phyloP scores from a whole-genome alignment of 2,113 vertebrate species.

The Halichoerus grypus region DNA sequence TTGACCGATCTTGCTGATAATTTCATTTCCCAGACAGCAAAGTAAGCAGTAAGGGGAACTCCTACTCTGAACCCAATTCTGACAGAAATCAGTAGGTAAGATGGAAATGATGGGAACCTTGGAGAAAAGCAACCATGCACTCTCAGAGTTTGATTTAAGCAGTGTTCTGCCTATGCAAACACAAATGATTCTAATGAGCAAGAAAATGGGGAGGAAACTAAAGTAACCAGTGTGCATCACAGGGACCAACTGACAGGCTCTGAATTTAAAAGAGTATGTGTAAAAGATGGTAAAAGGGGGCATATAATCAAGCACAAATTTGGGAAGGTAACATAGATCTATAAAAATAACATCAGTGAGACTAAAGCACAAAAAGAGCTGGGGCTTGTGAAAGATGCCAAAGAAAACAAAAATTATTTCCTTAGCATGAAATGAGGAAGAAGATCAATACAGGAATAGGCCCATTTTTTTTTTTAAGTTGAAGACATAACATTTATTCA shows the following conservation, averaged over 20 bases:
- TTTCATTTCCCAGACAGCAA: slow-evolving; percentile 77
- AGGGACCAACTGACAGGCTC: slow-evolving; percentile 65
- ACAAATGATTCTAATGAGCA: slow-evolving; percentile 81
- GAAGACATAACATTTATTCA: slow-evolving; percentile 58
- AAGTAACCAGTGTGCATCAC: slow-evolving; percentile 56
- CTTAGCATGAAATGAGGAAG: slow-evolving; percentile 7
- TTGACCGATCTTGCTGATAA: slow-evolving; percentile 73
- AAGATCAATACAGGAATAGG: not conserved
- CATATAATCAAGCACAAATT: slow-evolving; percentile 30
- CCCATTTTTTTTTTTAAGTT: not conserved
- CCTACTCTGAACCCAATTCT: slow-evolving; percentile 70
- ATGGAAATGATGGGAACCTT: slow-evolving; percentile 80
- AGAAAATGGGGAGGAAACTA: slow-evolving; percentile 74
- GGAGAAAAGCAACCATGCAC: slow-evolving; percentile 71
- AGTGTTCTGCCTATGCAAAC: slow-evolving; percentile 81
- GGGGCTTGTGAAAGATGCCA: slow-evolving; percentile 35
- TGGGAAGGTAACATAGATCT: slow-evolving; percentile 34
- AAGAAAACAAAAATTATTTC: not conserved
- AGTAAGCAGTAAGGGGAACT: slow-evolving; percentile 72
- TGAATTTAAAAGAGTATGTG: slow-evolving; percentile 74
- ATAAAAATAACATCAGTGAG: slow-evolving; percentile 37
- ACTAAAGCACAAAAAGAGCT: slow-evolving; percentile 38
- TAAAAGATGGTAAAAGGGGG: slow-evolving; percentile 39
- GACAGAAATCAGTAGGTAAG: slow-evolving; percentile 79
- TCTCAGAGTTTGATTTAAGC: slow-evolving; percentile 75